Conservation (phyloP, 2,888 invertebrate genomes). For the Eilema sororculum region DNA sequence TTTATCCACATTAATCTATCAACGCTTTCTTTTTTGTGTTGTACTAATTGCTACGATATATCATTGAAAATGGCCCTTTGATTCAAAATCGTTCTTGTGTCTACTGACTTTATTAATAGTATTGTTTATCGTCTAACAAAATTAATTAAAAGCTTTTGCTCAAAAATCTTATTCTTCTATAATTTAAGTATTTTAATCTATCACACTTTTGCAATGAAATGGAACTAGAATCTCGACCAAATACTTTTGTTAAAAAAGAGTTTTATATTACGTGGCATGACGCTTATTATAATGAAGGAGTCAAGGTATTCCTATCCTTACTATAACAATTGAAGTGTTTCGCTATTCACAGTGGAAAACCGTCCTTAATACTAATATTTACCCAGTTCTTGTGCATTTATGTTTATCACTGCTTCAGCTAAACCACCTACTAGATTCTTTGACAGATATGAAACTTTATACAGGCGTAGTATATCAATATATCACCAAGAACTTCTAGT, state of each 20-base stretch:
- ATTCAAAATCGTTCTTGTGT: constrained; percentile 15
- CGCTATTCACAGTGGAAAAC: not conserved
- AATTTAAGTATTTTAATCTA: not conserved
- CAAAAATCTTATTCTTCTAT: not conserved
- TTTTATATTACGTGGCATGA: too few species aligned
- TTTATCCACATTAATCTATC: constrained; percentile 40
- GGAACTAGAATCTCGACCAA: too few species aligned
- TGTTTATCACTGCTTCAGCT: too few species aligned
- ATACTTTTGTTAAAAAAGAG: too few species aligned
- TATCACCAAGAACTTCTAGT: not conserved
- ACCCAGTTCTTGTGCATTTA: too few species aligned
- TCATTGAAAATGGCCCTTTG: constrained; percentile 13
- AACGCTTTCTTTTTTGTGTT: constrained; percentile 37
- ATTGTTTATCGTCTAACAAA: not conserved
- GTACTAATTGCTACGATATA: constrained; percentile 42
- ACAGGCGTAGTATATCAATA: too few species aligned
- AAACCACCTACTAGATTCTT: too few species aligned
- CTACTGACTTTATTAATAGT: constrained; percentile 18
- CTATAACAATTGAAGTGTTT: too few species aligned
- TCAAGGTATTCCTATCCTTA: too few species aligned
- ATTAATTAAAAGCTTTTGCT: not conserved
- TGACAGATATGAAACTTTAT: too few species aligned
- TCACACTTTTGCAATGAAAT: not conserved
- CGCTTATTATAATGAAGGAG: too few species aligned
- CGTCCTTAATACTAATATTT: too few species aligned